Conservation (phyloP, 1,140 invertebrate species). For the Physella acuta region DNA sequence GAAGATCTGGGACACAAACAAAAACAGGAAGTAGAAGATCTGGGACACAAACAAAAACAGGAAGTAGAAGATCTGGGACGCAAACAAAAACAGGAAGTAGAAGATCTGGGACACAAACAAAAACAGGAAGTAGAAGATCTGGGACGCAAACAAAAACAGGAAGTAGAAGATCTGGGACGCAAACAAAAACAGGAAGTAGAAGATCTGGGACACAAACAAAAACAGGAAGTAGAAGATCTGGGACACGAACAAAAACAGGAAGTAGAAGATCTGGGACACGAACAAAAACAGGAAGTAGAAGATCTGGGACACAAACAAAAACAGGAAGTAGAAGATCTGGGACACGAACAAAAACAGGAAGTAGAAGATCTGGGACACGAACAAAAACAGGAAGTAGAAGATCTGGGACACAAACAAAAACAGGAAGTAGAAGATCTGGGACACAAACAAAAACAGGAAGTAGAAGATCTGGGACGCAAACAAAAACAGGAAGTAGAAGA, state of each 20-base stretch:
- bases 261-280: conserved; percentile 60
- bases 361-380: conserved; percentile 60
- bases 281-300: conserved; percentile 59
- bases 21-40: conserved; percentile 59
- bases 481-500: conserved; percentile 60
- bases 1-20: conserved; percentile 59
- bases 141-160: conserved; percentile 55
- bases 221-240: conserved; percentile 60
- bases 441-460: conserved; percentile 56
- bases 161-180: conserved; percentile 61
- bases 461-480: conserved; percentile 60
- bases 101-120: conserved; percentile 59
- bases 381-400: conserved; percentile 59
- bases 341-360: conserved; percentile 58
- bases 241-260: conserved; percentile 57
- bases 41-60: conserved; percentile 57
- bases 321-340: conserved; percentile 59
- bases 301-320: conserved; percentile 57
- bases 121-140: conserved; percentile 60
- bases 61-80: conserved; percentile 61
- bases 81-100: conserved; percentile 56
- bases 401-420: conserved; percentile 59
- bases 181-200: conserved; percentile 58
- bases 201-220: conserved; percentile 58
- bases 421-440: conserved; percentile 59